Evolutionary conservation across 1,140 invertebrate genomes (phyloP), one percentile per base, ranked within the genome.

Genomic region (Lysiphlebus fabarum): DNA sequence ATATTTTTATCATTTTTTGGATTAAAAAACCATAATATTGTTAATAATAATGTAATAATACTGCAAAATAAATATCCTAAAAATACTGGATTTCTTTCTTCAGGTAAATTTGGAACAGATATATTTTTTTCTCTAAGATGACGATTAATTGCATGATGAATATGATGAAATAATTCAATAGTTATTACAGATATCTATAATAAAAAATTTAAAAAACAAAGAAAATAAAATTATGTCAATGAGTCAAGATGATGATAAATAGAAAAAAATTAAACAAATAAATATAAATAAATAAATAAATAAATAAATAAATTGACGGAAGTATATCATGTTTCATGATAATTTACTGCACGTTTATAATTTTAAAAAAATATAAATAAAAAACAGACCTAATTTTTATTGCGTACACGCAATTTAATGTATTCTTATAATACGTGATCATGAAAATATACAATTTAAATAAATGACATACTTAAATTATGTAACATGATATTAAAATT

Each of bases 41-140:
- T 45, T 6, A 70, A 53, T n/a, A 70, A 41, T 4, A 71, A 6
- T 55, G 74, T 78, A 4, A 65, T 45, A n/a, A 62, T 8, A 59
- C 76, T 72, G 62, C 72, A 73, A 45, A 71, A 9, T 5, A 70
- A 69, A 64, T 76, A 75, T 3, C 72, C 49, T 40, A 65, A 66
- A 51, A 76, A 76, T 59, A 75, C 64, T 6, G 66, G 67, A 68
- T 78, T 73, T 44, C 58, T 65, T 62, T 77, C 72, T 65, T 76
- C 70, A 0, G 71, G 73, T 26, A 79, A 40, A 1, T 48, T 4
- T 47, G 72, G 68, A 12, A 70, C 42, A 4, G 48, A 54, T 1
- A 67, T 59, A 44, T 77, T 58, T 5, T 56, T n/a, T n/a, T 67
- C 50, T 26, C 33, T 64, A 14, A 56, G 38, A 3, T n/a, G 36